phyloP scores from a whole-genome alignment of 2,113 vertebrate genomes.

The Chaetops frenatus region DNA sequence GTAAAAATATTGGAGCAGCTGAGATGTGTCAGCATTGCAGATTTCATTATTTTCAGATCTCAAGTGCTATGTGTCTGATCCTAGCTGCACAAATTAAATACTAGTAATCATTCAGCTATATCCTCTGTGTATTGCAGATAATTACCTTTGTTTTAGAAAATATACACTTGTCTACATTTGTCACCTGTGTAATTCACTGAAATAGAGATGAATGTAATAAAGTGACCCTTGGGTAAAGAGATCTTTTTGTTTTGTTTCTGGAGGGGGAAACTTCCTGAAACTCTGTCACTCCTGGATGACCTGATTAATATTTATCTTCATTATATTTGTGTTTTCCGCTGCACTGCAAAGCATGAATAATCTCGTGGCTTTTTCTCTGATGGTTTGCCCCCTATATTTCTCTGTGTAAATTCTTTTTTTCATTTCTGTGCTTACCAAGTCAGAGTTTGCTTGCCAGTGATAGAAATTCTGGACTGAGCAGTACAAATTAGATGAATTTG shows the following conservation, averaged over 20 bases:
- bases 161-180: background rate
- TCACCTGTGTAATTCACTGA: slow-evolving; percentile 9
- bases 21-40: background rate
- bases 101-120: background rate
- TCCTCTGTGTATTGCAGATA: background rate
- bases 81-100: slow-evolving; percentile 19
- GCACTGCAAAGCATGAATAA: background rate
- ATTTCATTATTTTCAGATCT: slow-evolving; percentile 2
- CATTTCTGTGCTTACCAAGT: background rate
- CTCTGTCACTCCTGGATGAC: background rate
- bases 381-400: background rate
- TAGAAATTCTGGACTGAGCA: background rate
- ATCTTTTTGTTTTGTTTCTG: background rate
- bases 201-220: slow-evolving; percentile 7
- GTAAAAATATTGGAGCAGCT: background rate
- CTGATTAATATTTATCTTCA: background rate
- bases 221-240: background rate
- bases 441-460: background rate
- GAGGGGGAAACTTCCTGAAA: background rate
- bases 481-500: slow-evolving; percentile 1
- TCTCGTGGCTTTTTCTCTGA: background rate
- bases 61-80: background rate
- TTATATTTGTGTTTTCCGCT: background rate
- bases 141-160: slow-evolving; percentile 6
- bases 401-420: background rate